Percentiles rank a stretch among this genome's conserved stretches.
phyloP scores from a whole-genome alignment of 2,888 invertebrate species.

The Schrankia costaestrigalis region DNA sequence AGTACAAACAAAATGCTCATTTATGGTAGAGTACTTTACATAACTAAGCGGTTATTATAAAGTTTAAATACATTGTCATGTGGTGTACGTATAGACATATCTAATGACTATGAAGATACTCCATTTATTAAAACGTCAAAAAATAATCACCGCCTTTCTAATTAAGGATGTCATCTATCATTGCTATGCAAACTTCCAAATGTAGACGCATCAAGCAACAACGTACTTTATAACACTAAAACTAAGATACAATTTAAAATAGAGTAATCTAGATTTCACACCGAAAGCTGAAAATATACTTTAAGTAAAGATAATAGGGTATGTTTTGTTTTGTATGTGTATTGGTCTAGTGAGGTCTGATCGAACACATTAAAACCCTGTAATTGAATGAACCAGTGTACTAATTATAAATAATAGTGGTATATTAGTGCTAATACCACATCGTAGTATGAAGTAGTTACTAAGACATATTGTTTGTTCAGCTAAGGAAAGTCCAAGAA shows the following conservation, averaged over 20 bases:
- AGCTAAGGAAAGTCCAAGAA: constrained; percentile 8
- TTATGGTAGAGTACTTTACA: too few relatives aligned
- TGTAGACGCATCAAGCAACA: constrained; percentile 3
- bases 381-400: constrained; percentile 18
- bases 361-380: constrained; percentile 20
- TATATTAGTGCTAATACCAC: constrained; percentile 16
- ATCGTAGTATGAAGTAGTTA: constrained; percentile 17
- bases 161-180: constrained; percentile 29
- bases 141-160: constrained; percentile 31
- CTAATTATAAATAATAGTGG: constrained; percentile 18
- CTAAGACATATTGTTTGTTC: constrained; percentile 7
- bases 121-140: too few relatives aligned
- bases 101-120: too few relatives aligned
- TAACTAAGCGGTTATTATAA: too few relatives aligned
- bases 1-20: too few relatives aligned
- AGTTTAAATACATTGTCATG: too few relatives aligned
- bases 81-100: too few relatives aligned
- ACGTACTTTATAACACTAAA: too few relatives aligned
- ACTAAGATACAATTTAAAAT: too few relatives aligned
- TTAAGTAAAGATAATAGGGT: too few relatives aligned
- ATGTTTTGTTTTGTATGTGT: background rate
- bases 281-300: background rate
- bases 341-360: constrained; percentile 11
- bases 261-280: too few relatives aligned
- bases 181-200: constrained; percentile 15